Conservation (phyloP, 2,888 invertebrate species). For the Ophion ellenae region DNA sequence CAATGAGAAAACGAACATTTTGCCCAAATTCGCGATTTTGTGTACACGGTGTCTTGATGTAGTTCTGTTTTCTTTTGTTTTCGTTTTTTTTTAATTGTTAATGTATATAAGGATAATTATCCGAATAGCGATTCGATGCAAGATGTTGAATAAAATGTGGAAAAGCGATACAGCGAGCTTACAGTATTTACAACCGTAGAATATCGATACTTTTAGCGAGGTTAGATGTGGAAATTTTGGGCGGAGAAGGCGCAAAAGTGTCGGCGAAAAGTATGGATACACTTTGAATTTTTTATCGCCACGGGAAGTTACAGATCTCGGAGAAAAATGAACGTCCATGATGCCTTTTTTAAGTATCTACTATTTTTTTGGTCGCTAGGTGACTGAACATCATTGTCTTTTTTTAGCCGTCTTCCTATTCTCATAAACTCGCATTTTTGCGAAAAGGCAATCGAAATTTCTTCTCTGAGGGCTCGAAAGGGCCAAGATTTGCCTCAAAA, state of each 20-base stretch:
- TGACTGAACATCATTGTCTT: not conserved
- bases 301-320: not conserved
- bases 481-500: not conserved
- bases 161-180: slow-evolving; percentile 38
- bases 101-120: slow-evolving; percentile 61
- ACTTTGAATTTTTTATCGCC: not conserved
- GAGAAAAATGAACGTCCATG: not conserved
- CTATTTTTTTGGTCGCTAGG: not conserved
- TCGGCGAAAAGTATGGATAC: not conserved
- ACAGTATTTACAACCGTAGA: slow-evolving; percentile 44
- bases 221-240: not conserved
- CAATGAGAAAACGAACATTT: not conserved
- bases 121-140: slow-evolving; percentile 37
- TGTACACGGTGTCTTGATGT: not conserved
- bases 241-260: not conserved
- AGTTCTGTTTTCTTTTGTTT: not conserved
- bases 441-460: not conserved
- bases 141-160: slow-evolving; percentile 62
- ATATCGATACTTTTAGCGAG: slow-evolving; percentile 2
- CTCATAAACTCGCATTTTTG: not conserved
- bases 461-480: not conserved
- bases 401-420: not conserved
- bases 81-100: slow-evolving; percentile 38
- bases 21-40: not conserved
- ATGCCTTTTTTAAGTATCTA: too few species aligned